Base-by-base conservation (phyloP, 2,113 vertebrate genomes). In the Sinosuthora webbiana region DNA sequence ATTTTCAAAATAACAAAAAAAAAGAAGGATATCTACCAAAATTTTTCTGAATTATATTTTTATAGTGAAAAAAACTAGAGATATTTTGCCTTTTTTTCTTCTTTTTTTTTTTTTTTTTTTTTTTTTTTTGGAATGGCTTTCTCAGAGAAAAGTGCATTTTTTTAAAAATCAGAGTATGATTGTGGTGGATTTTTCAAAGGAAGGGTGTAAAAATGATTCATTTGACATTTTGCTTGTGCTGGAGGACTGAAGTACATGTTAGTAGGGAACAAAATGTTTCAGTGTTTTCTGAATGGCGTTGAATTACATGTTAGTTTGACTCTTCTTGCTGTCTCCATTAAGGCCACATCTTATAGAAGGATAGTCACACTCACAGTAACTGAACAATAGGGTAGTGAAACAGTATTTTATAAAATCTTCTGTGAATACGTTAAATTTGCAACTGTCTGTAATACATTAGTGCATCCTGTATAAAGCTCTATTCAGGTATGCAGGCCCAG, bases 261-360 rank as follows among this genome's bases (percentile, higher is more conserved):
- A 70, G 39, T 3, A 74, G 35, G 47, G 63, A 78, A 78, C 12
- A 81, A 67, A 74, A 81, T 69, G 11, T 53, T 70, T 76, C 62
- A 49, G 28, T 4, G 1, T 80, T 69, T 81, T 80, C 37, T 83
- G 39, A 81, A 22, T 0, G 0, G 10, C 42, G 7, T 9, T 80
- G 41, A 57, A 55, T 68, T 85, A 83, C 24, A 68, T 37, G 13
- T 24, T 47, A 83, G 25, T 57, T 94, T 71, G 52, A 75, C 25
- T 67, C 56, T 49, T 63, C 15, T 71, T 60, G 18, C 28, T 90
- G 15, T 18, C 41, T 56, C 59, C 1, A 1, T 88, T 73, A 73
- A 68, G 35, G 28, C 74, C 56, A 55, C 13, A 42, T 62, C 35
- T 45, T 70, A 62, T 25, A 60, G 15, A 59, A 45, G 41, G 39